These are phyloP conservation scores for Sarcoramphus papa DNA, from an alignment of 2,797 vertebrate genomes.

Conservation along the genomic window DNA sequence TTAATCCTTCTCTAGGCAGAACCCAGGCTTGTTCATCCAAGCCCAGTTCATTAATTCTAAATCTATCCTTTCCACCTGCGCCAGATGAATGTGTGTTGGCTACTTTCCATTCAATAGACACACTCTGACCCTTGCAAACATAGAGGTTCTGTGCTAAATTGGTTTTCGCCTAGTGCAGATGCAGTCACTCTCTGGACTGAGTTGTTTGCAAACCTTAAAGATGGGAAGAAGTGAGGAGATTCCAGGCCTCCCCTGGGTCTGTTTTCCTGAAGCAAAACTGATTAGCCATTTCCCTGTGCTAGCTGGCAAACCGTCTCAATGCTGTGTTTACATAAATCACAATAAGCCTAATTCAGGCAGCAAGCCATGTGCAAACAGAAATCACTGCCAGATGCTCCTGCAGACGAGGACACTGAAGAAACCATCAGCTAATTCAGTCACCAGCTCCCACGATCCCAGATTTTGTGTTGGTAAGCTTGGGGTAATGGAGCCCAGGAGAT, in stretches of 20 bases:
- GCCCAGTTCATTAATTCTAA: not conserved
- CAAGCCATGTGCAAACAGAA: not conserved
- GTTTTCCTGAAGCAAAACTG: not conserved
- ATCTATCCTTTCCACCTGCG: not conserved
- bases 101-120: not conserved
- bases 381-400: not conserved
- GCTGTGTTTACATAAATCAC: slow-evolving; percentile 20
- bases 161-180: not conserved
- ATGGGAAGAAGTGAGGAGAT: not conserved
- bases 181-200: not conserved
- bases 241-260: not conserved
- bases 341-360: not conserved
- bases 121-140: not conserved
- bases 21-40: not conserved
- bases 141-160: not conserved
- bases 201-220: not conserved
- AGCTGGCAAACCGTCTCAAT: not conserved
- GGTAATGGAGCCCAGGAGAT: not conserved
- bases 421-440: not conserved
- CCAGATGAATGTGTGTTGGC: not conserved
- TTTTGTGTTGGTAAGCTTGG: not conserved
- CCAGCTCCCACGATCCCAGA: not conserved
- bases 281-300: not conserved
- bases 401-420: not conserved
- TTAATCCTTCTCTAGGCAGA: not conserved